Conservation (phyloP, 92 coral and sea anemone genomes). For the Epizoanthus illoricatus region DNA sequence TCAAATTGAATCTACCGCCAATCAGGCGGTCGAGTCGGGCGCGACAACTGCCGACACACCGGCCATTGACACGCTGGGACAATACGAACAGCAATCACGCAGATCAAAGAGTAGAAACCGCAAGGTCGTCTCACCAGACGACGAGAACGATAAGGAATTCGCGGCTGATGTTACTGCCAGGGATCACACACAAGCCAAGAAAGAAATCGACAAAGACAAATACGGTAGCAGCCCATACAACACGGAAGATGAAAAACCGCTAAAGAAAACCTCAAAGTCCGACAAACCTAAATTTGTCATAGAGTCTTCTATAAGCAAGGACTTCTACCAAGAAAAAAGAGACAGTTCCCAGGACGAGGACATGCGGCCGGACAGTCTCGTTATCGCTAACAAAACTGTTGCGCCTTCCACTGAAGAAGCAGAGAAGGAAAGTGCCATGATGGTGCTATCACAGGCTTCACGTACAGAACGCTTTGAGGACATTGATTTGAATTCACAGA, state of each 20-base stretch:
- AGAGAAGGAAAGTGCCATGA: constrained; percentile 35
- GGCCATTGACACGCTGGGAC: constrained; percentile 79
- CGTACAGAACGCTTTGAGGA: constrained; percentile 65
- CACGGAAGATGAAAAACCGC: constrained; percentile 53
- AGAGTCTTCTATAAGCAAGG: constrained; percentile 83
- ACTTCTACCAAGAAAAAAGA: constrained; percentile 70
- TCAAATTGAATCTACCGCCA: constrained; percentile 2
- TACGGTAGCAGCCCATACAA: constrained; percentile 64
- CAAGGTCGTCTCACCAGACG: constrained; percentile 77
- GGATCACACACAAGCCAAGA: constrained; percentile 42
- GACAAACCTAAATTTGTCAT: constrained; percentile 87
- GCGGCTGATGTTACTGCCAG: constrained; percentile 32
- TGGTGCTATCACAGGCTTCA: constrained; percentile 36
- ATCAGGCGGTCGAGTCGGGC: constrained; percentile 29
- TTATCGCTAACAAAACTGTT: constrained; percentile 72
- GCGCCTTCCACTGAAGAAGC: constrained; percentile 20
- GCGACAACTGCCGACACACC: constrained; percentile 51
- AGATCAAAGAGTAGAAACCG: constrained; percentile 83
- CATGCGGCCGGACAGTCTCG: constrained; percentile 53
- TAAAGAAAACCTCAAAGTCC: constrained; percentile 65
- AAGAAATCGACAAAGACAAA: constrained; percentile 68
- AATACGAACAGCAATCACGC: constrained; percentile 84
- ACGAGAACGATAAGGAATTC: constrained; percentile 69
- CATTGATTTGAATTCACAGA: constrained; percentile 65
- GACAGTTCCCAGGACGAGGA: constrained; percentile 65